Conservation (phyloP, 2,888 invertebrate genomes). For the Bibio marci region DNA sequence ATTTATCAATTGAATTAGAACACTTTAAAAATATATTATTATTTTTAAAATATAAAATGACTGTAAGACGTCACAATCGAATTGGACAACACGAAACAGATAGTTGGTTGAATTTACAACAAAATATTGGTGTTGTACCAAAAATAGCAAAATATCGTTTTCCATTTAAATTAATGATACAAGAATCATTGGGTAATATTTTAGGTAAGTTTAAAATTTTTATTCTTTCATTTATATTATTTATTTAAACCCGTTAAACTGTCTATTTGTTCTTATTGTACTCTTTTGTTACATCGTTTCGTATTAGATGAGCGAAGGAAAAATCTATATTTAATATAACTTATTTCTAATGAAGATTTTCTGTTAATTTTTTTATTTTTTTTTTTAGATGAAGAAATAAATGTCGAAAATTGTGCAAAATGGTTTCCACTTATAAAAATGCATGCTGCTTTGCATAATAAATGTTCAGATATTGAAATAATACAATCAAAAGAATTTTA, state of each 20-base stretch:
- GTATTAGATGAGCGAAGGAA: too few species aligned
- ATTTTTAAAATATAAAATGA: conserved; percentile 27
- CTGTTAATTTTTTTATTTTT: not conserved
- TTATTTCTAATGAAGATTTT: not conserved
- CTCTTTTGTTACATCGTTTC: too few species aligned
- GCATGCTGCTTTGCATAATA: conserved; percentile 20
- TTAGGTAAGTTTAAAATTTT: conserved; percentile 7
- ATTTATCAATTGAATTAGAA: conserved; percentile 22
- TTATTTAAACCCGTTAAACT: not conserved
- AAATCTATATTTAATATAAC: too few species aligned
- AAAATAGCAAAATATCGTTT: conserved; percentile 28
- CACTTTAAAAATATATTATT: conserved; percentile 24
- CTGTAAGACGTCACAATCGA: conserved; percentile 19
- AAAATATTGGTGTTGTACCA: conserved; percentile 23
- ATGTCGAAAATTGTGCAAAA: conserved; percentile 26
- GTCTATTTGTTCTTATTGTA: not conserved
- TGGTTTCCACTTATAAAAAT: conserved; percentile 28
- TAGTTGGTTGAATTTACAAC: conserved; percentile 24
- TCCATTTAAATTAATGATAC: conserved; percentile 25
- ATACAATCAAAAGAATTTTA: conserved; percentile 23
- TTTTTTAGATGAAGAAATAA: conserved; percentile 21
- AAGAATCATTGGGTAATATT: conserved; percentile 20
- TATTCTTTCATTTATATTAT: not conserved
- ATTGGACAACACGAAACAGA: conserved; percentile 26
- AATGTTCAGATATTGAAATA: conserved; percentile 15